Conservation (phyloP, 2,113 vertebrate species). For the Percopsis transmontana region DNA sequence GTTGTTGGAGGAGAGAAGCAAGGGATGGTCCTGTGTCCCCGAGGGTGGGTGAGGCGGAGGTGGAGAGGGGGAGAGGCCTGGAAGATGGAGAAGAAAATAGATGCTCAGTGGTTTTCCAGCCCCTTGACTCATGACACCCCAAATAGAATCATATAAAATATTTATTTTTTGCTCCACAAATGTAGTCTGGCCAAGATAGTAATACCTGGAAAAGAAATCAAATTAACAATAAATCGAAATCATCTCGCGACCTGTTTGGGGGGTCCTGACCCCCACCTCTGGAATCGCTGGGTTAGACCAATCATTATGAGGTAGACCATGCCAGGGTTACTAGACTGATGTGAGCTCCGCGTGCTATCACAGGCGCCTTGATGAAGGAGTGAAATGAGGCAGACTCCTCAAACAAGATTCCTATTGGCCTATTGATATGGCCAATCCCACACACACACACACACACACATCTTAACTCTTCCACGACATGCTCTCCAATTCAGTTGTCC, state of each 20-base stretch:
- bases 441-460: constrained; percentile 6
- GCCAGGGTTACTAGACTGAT: constrained; percentile 21
- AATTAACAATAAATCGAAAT: too few species aligned
- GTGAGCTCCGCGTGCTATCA: constrained; percentile 4
- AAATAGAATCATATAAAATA: too few species aligned
- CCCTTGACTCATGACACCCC: too few species aligned
- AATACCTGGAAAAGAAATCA: too few species aligned
- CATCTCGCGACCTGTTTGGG: too few species aligned
- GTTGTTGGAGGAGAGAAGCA: not conserved
- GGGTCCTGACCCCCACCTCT: too few species aligned
- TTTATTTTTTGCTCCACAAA: too few species aligned
- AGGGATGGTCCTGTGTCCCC: not conserved
- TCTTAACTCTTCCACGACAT: constrained; percentile 51
- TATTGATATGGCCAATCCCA: not conserved
- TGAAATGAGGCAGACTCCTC: not conserved
- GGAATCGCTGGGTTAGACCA: too few species aligned
- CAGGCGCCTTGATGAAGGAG: not conserved
- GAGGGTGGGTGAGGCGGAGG: not conserved
- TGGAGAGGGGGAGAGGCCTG: not conserved
- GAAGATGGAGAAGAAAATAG: constrained; percentile 1
- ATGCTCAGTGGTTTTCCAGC: not conserved
- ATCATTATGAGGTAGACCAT: too few species aligned
- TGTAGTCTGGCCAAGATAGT: too few species aligned
- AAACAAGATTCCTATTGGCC: not conserved
- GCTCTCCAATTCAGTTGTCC: constrained; percentile 29